Base-by-base conservation (phyloP, 2,797 vertebrate genomes). In the Enteromius afrohamiltoni region DNA sequence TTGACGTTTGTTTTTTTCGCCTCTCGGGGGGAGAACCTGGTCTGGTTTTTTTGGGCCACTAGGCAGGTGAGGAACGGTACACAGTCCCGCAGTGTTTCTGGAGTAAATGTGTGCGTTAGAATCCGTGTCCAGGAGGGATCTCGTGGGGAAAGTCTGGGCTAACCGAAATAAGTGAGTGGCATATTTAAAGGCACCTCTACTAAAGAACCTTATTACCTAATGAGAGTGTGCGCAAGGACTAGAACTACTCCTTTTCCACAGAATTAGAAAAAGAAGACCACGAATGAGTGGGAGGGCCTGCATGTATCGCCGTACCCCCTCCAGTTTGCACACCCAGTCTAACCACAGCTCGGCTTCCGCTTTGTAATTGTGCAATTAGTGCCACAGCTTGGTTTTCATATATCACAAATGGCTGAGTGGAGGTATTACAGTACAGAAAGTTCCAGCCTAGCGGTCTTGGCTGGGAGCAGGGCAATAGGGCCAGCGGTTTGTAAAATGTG, bases 341-440 rank as follows among this genome's bases (percentile, higher is more conserved):
- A 95, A 94, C 95, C 95, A 94, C 86, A 89, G 91, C 91, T 94
- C 94, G 89, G 96, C 96, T 97, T 98, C 96, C 95, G 95, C 95
- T 96, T 97, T 96, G 96, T 98, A 98, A 99, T 98, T 97, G 96
- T 95, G 93, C 97, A 99, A 98, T 99, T 99, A 98, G 96, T 97
- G 95, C 94, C 95, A 95, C 94, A 90, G 94, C 94, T 95, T 95
- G 93, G 94, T 96, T 97, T 98, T 96, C 96, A 97, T 97, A 97
- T 93, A 97, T 98, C 97, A 98, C 96, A 95, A 94, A 94, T 94
- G 95, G 94, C 85, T 88, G 85, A 81, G 83, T 83, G 62, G 88
- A 85, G 90, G 93, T 91, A 93, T 94, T 94, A 93, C 91, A 92
- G 73, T 82, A 79, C 79, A 76, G 88, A 93, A 87, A 83, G 90